phyloP scores from a whole-genome alignment of 2,888 invertebrate genomes.

The Oxycera nigricornis region DNA sequence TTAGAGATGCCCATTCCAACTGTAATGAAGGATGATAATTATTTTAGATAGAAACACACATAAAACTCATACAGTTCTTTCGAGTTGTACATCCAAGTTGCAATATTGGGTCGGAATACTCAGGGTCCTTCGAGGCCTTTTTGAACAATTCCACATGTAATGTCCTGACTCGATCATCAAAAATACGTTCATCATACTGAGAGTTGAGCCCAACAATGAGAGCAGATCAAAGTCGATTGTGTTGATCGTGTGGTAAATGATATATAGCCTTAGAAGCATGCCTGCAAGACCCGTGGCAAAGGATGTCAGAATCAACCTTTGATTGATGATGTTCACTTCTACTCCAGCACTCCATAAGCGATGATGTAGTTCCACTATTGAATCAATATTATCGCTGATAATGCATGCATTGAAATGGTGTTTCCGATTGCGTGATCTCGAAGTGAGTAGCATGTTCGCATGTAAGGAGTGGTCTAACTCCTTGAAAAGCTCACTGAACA shows the following conservation, averaged over 20 bases:
- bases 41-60: background rate
- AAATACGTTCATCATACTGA: background rate
- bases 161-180: background rate
- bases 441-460: no score
- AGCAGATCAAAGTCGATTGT: background rate
- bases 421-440: no score
- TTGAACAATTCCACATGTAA: no score
- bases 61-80: background rate
- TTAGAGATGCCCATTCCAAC: background rate
- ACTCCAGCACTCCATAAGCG: background rate
- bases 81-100: background rate
- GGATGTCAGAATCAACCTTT: background rate
- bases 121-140: background rate
- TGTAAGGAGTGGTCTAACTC: constrained; percentile 4
- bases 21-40: background rate
- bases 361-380: background rate
- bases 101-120: background rate
- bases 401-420: no score
- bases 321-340: background rate
- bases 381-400: background rate
- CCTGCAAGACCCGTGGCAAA: background rate
- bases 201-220: background rate
- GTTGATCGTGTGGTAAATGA: background rate
- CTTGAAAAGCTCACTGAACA: background rate
- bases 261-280: background rate